Conservation (phyloP, 2,113 vertebrate genomes). For the Burhinus oedicnemus region DNA sequence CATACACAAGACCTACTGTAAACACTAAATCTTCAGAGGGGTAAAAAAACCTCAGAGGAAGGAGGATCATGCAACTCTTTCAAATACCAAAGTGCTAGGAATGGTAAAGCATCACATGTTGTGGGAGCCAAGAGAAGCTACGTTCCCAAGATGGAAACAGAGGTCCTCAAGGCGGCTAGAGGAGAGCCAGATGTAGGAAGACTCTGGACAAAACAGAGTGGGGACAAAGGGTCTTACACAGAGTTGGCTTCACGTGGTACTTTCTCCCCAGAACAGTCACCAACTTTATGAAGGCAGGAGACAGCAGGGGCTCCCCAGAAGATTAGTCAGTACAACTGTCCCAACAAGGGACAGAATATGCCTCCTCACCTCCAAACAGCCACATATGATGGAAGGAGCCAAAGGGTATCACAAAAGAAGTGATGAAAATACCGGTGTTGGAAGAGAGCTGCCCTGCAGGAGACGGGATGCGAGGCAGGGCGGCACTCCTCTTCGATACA, state of each 20-base stretch:
- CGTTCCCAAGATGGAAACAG: neutral
- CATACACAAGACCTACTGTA: neutral
- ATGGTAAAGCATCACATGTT: neutral
- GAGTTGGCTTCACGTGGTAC: neutral
- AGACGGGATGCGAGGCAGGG: neutral
- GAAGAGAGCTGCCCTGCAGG: neutral
- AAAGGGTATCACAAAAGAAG: neutral
- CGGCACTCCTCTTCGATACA: neutral
- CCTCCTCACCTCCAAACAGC: neutral
- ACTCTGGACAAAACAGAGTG: neutral
- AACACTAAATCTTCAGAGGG: neutral
- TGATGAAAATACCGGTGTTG: neutral
- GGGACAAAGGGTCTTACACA: neutral
- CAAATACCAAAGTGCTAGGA: neutral
- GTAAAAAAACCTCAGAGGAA: neutral
- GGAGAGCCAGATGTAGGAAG: neutral
- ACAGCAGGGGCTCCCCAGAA: neutral
- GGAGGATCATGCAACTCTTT: neutral
- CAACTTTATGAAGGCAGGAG: rapidly evolving
- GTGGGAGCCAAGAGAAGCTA: neutral
- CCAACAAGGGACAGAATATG: neutral
- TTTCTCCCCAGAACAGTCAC: neutral
- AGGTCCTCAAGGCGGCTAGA: neutral
- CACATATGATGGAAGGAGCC: neutral
- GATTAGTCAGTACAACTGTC: neutral